Evolutionary conservation across 2,113 vertebrate genomes (phyloP).

Genomic region (Seriola rivoliana): DNA sequence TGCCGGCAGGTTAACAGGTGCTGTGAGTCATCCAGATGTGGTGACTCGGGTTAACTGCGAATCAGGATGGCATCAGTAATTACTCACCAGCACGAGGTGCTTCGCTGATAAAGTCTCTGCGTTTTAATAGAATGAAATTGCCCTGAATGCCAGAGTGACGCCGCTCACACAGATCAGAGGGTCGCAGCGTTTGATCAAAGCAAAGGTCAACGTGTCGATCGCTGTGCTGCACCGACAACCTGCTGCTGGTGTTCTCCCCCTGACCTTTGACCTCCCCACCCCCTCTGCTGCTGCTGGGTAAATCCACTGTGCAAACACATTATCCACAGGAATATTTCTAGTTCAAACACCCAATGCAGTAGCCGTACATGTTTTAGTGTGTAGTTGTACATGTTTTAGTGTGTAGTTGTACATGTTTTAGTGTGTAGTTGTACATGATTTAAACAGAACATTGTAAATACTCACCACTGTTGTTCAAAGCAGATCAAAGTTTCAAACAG

Average conservation of each 20-base stretch:
- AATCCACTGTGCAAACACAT: not conserved
- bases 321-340: not conserved
- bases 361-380: no score
- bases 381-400: no score
- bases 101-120: slow-evolving; percentile 7
- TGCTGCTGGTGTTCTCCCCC: slow-evolving; percentile 16
- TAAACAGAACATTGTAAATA: no score
- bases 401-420: no score
- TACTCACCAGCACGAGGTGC: slow-evolving; percentile 14
- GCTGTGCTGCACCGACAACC: not conserved
- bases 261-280: slow-evolving; percentile 39
- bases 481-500: not conserved
- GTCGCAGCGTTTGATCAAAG: slow-evolving; percentile 41
- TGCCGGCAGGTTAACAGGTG: not conserved
- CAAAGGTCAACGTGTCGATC: not conserved
- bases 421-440: no score
- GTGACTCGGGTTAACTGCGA: slow-evolving; percentile 12
- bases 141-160: slow-evolving; percentile 13
- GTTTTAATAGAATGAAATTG: slow-evolving; percentile 30
- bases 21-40: slow-evolving; percentile 4
- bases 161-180: slow-evolving; percentile 28
- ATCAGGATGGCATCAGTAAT: slow-evolving; percentile 29
- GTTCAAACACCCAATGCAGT: no score
- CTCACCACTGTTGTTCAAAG: not conserved
- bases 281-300: not conserved